Evolutionary conservation across 2,113 vertebrate genomes (phyloP).

Genomic region (Rousettus leschenaultii): DNA sequence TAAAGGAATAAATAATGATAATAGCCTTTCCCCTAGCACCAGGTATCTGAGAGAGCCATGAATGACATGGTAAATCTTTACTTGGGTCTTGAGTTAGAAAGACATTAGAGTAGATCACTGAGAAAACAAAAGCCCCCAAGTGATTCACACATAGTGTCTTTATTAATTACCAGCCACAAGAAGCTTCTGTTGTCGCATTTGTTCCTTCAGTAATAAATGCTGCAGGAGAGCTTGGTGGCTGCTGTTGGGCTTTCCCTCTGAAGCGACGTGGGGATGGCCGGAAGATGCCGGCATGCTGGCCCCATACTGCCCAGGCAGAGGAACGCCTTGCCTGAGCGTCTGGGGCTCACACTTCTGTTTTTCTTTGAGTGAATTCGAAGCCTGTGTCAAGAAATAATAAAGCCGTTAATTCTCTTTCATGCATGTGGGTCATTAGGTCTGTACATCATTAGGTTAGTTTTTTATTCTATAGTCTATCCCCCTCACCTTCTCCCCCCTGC

Average conservation of each 20-base stretch:
- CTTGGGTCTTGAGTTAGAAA: background rate
- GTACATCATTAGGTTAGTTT: background rate
- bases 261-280: slow-evolving; percentile 83
- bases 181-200: slow-evolving; percentile 96
- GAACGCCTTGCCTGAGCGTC: slow-evolving; percentile 85
- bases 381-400: slow-evolving; percentile 82
- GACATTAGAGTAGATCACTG: background rate
- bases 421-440: background rate
- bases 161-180: slow-evolving; percentile 89
- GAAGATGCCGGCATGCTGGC: slow-evolving; percentile 83
- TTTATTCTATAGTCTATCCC: background rate
- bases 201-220: slow-evolving; percentile 96
- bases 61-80: background rate
- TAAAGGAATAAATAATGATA: background rate
- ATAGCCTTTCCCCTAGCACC: background rate
- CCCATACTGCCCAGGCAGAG: slow-evolving; percentile 89
- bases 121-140: slow-evolving; percentile 41
- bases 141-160: background rate
- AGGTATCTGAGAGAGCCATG: background rate
- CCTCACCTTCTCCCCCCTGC: no score
- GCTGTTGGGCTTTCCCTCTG: slow-evolving; percentile 94
- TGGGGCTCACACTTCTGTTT: slow-evolving; percentile 87
- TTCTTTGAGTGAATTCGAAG: slow-evolving; percentile 90
- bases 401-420: slow-evolving; percentile 43
- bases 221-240: slow-evolving; percentile 98